Evolutionary conservation across 2,888 invertebrate species (phyloP), one percentile per base, ranked within the genome.

Genomic region (Diploptera punctata): DNA sequence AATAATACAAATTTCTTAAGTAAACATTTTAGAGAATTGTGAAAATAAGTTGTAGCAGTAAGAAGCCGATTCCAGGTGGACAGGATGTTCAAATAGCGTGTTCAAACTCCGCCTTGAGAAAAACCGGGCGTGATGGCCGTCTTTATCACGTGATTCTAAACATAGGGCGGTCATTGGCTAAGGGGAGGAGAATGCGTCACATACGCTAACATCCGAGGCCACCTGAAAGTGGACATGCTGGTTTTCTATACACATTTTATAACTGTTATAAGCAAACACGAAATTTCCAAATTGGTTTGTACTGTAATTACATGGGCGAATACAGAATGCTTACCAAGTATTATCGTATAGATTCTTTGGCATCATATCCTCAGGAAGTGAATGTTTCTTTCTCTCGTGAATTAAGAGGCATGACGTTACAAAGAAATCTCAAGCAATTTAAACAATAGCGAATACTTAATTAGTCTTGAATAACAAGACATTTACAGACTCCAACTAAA

Each of bases 81-180:
- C 31, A 57, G 57, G 57, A 57, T 29, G 57, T 57, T 57, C 16
- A 65, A 52, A 31, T 68, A 19, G 68, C 68, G 68, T 68, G 68
- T 21, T n/a, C 54, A 47, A 21, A 19, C 68, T 54, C 68, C 68
- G 68, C 68, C 68, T 68, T 24, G 52, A 16, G 54, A 33, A 65
- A 18, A 65, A 18, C 44, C 65, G 65, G 47, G 65, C 65, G 52
- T 68, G 52, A 68, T 72, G 72, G 72, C 72, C 68, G 69, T 29
- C 68, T 60, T 44, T 29, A 49, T 61, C 72, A 72, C 72, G 72
- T 72, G 72, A 49, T 29, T 18, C 18, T 9, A 54, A 29, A 52
- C 43, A 29, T 29, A 44, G 54, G n/a, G 33, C 62, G 33, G 68
- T 69, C 68, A 72, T 62, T 72, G 72, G 72, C 29, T 57, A 68